Percentiles rank a stretch among this genome's conserved stretches.
Conservation (phyloP, 2,888 invertebrate species). For the Sisyra nigra region DNA sequence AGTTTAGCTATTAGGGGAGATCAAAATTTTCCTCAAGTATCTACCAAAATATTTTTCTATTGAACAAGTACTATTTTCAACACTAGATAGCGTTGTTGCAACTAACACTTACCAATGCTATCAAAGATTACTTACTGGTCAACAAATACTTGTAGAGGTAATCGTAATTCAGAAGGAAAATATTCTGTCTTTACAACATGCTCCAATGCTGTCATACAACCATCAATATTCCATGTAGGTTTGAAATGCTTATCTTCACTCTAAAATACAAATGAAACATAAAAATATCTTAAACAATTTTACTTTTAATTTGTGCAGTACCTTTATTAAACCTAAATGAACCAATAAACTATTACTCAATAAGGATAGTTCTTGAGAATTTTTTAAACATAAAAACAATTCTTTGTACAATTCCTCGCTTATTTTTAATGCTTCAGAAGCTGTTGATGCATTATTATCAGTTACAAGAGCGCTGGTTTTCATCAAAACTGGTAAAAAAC, state of each 20-base stretch:
- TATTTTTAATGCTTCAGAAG: constrained; percentile 23
- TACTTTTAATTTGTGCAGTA: too few species aligned
- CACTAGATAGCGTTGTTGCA: too few species aligned
- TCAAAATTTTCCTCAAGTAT: too few species aligned
- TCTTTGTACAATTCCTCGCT: constrained; percentile 32
- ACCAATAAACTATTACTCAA: constrained; percentile 48
- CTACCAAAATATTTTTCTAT: too few species aligned
- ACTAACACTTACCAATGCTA: neutral
- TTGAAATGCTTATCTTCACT: constrained; percentile 49
- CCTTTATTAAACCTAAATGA: constrained; percentile 55
- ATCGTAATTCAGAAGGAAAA: constrained; percentile 28
- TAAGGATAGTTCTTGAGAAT: constrained; percentile 31
- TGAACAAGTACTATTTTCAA: too few species aligned
- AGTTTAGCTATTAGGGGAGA: too few species aligned
- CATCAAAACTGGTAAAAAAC: constrained; percentile 29
- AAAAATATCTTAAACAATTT: too few species aligned
- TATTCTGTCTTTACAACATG: constrained; percentile 32
- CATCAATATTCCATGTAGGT: constrained; percentile 43
- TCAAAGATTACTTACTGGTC: constrained; percentile 23
- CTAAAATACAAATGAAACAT: constrained; percentile 28
- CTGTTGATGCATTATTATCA: constrained; percentile 30
- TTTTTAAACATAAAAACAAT: constrained; percentile 34
- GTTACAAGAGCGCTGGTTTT: constrained; percentile 37
- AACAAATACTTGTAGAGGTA: constrained; percentile 34
- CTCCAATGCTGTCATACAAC: constrained; percentile 40